Conservation (phyloP, 2,113 vertebrate genomes). For the Tauraco erythrolophus region DNA sequence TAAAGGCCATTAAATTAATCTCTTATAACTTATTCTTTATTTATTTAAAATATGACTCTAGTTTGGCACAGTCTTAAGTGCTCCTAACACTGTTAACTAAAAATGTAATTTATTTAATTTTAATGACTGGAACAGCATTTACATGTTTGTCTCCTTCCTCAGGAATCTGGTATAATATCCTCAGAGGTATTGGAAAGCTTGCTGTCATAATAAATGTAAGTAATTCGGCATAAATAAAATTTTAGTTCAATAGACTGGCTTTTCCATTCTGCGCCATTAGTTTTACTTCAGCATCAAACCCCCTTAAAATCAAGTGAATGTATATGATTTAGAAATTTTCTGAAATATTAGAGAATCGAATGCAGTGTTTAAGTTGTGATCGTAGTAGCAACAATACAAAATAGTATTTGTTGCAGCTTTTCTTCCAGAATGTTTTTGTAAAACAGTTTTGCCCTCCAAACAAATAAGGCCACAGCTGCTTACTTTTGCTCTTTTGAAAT, state of each 20-base stretch:
- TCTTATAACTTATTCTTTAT: neutral
- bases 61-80: neutral
- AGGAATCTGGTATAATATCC: conserved; percentile 99
- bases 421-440: neutral
- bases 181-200: conserved; percentile 93
- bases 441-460: neutral
- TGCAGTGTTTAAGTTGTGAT: neutral
- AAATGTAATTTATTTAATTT: neutral
- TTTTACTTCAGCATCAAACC: conserved; percentile 8
- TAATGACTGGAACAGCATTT: neutral
- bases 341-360: neutral
- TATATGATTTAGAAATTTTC: neutral
- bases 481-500: neutral
- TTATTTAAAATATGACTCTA: neutral
- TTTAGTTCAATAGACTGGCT: neutral
- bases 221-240: conserved; percentile 35
- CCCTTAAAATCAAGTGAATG: neutral
- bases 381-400: neutral
- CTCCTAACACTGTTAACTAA: neutral
- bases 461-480: neutral
- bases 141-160: conserved; percentile 8
- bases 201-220: conserved; percentile 98
- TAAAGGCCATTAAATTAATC: neutral
- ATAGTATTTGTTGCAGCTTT: neutral
- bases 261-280: conserved; percentile 13